Evolutionary conservation across 2,888 invertebrate genomes (phyloP).

Genomic region (Synanthedon formicaeformis): DNA sequence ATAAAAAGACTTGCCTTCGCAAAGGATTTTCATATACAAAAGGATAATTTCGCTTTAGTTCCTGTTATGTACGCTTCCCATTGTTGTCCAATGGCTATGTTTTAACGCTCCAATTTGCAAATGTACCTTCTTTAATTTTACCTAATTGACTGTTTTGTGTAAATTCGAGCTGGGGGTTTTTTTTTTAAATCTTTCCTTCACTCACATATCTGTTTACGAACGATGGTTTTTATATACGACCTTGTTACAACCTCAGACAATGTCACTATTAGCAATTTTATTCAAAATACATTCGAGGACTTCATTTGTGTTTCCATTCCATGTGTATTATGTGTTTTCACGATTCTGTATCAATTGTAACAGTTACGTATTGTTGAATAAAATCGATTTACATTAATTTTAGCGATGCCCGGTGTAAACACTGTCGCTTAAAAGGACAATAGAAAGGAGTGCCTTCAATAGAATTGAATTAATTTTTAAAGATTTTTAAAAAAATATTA

Average conservation of each 20-base stretch:
- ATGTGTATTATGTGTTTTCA: no score
- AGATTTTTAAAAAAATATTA: no score
- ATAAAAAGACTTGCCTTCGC: conserved; percentile 27
- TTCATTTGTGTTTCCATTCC: no score
- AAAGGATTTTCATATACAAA: conserved; percentile 48
- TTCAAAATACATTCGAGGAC: no score
- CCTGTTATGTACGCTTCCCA: conserved; percentile 26
- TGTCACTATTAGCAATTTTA: neutral
- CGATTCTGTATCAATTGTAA: no score
- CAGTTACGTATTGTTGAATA: no score
- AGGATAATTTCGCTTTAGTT: conserved; percentile 46
- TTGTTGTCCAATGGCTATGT: conserved; percentile 27
- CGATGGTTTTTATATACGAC: neutral
- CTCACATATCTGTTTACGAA: neutral
- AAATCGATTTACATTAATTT: no score
- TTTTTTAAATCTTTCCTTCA: neutral
- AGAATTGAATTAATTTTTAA: no score
- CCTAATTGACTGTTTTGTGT: conserved; percentile 18
- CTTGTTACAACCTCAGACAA: neutral
- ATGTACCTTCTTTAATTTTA: conserved; percentile 19
- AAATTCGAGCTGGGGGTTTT: neutral
- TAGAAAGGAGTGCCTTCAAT: no score
- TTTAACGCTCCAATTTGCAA: conserved; percentile 30
- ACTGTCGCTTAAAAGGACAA: no score
- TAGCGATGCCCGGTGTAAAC: no score